Evolutionary conservation across 2,797 vertebrate species (phyloP).

Genomic region (Hypotaenidia okinawae): DNA sequence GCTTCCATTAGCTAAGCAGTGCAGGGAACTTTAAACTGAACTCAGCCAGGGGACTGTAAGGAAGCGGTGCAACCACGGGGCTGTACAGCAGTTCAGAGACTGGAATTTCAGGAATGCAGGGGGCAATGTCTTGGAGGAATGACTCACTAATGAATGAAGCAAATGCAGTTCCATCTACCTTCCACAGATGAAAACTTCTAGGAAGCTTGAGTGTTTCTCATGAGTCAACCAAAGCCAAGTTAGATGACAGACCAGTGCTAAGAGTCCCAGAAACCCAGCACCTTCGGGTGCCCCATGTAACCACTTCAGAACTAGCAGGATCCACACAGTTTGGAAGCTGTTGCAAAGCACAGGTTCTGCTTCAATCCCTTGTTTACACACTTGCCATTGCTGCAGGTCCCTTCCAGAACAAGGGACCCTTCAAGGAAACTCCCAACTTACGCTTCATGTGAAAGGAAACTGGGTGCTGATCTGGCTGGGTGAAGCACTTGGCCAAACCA

Average conservation of each 20-base stretch:
- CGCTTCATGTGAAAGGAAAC: not conserved
- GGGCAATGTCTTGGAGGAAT: not conserved
- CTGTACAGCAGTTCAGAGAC: not conserved
- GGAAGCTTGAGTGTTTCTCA: not conserved
- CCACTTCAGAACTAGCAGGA: not conserved
- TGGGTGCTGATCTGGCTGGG: not conserved
- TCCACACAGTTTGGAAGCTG: not conserved
- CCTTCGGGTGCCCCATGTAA: not conserved
- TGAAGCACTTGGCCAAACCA: not conserved
- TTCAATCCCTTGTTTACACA: not conserved
- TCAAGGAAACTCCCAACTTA: not conserved
- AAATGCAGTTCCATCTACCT: not conserved
- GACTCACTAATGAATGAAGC: constrained; percentile 37
- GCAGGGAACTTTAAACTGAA: not conserved
- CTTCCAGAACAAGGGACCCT: not conserved
- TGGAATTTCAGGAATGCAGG: constrained; percentile 58
- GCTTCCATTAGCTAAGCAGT: not conserved
- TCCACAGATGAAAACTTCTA: constrained; percentile 18
- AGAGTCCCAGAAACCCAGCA: not conserved
- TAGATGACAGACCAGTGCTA: not conserved
- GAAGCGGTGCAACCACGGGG: not conserved
- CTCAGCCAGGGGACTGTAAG: not conserved
- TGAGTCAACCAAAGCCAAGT: not conserved
- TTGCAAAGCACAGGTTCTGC: not conserved
- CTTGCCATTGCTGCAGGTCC: not conserved